Conservation (phyloP, 2,113 vertebrate genomes). For the Panthera leo region DNA sequence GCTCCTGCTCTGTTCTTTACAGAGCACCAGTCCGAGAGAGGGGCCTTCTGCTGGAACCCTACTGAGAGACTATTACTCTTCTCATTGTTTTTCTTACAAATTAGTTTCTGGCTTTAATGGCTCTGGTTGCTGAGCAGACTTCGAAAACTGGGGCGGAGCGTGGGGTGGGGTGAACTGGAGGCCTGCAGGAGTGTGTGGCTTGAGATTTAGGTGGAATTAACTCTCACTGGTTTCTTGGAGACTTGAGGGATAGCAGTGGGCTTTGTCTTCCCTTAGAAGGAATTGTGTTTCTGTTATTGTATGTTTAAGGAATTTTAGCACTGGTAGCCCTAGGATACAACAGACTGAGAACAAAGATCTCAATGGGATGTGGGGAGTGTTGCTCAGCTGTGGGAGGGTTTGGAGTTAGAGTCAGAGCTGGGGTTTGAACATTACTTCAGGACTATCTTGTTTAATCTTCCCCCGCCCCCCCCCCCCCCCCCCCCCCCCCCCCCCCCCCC, state of each 20-base stretch:
- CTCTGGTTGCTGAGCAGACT: conserved; percentile 56
- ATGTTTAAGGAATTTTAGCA: background rate
- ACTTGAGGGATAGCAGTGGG: background rate
- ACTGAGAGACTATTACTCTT: conserved; percentile 59
- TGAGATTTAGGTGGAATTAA: conserved; percentile 40
- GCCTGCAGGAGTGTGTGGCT: background rate
- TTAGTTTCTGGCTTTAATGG: conserved; percentile 71
- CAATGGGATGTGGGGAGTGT: background rate
- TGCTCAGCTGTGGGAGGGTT: background rate
- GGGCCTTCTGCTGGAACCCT: conserved; percentile 36
- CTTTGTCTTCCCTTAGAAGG: background rate
- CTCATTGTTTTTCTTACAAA: conserved; percentile 72
- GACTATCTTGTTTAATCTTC: background rate
- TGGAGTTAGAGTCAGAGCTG: background rate
- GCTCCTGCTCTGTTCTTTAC: background rate
- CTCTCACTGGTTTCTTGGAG: conserved; percentile 15
- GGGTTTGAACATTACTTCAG: background rate
- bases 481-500: fast-evolving
- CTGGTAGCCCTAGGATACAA: background rate
- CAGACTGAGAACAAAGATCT: background rate
- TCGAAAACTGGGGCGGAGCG: conserved; percentile 38
- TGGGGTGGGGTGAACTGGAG: background rate
- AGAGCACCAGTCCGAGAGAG: background rate
- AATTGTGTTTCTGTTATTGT: conserved; percentile 21
- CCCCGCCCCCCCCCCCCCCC: no score